Conservation (phyloP, 2,888 invertebrate genomes). For the Andrena minutula region DNA sequence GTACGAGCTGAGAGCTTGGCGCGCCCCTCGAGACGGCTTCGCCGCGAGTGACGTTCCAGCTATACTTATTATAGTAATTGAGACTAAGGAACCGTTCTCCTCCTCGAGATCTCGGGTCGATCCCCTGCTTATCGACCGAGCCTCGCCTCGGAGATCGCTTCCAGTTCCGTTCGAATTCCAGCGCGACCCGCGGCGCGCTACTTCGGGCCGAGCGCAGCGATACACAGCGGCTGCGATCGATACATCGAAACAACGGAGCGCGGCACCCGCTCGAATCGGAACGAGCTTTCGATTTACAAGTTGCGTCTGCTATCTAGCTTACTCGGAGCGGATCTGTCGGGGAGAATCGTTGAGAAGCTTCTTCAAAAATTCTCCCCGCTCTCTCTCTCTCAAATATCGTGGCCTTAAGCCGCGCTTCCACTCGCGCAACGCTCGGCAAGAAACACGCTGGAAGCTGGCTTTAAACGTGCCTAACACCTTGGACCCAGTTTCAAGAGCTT, state of each 20-base stretch:
- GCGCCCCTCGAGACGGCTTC: constrained; percentile 15
- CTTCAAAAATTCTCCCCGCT: not conserved
- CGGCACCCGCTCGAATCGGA: constrained; percentile 26
- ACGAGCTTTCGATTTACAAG: constrained; percentile 26
- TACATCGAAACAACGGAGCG: constrained; percentile 13
- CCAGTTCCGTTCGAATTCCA: constrained; percentile 44
- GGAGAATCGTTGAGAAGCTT: not conserved
- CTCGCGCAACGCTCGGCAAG: not conserved
- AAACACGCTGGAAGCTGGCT: not conserved
- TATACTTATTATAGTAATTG: constrained; percentile 40
- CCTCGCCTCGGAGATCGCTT: constrained; percentile 18
- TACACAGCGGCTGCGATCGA: constrained; percentile 3
- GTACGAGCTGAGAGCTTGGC: constrained; percentile 26
- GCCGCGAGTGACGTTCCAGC: constrained; percentile 37
- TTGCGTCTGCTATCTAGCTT: constrained; percentile 24
- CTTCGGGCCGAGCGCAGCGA: constrained; percentile 5
- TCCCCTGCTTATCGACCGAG: constrained; percentile 7
- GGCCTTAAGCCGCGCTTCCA: constrained; percentile 1
- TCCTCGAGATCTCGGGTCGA: not conserved
- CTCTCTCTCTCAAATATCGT: not conserved
- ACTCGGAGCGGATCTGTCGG: constrained; percentile 22
- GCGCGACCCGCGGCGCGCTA: constrained; percentile 2
- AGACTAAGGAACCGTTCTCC: constrained; percentile 41
- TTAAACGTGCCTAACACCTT: too few relatives aligned
- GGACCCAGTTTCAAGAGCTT: too few relatives aligned